phyloP scores from a whole-genome alignment of 1,140 invertebrate species.

The Drosophila santomea region DNA sequence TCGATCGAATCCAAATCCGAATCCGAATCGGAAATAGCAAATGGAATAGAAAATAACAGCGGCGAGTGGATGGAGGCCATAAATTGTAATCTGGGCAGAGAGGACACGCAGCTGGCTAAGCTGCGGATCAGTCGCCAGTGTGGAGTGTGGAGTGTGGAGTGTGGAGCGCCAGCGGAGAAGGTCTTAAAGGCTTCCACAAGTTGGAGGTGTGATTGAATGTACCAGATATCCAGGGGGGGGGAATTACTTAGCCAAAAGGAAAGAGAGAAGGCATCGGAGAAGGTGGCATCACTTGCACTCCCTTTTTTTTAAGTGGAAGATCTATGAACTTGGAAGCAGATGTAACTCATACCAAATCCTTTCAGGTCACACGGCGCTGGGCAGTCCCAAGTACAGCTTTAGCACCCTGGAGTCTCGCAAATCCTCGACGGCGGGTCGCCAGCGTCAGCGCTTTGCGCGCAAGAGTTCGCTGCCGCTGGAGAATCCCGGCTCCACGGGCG shows the following conservation, averaged over 20 bases:
- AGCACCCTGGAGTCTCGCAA: conserved; percentile 84
- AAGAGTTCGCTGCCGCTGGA: conserved; percentile 84
- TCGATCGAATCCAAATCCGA: conserved; percentile 14
- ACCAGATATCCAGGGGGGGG: neutral
- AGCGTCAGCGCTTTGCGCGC: conserved; percentile 72
- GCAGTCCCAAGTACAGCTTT: conserved; percentile 84
- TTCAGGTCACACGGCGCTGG: conserved; percentile 75
- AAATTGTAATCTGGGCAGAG: conserved; percentile 33
- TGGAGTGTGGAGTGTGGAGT: conserved; percentile 4
- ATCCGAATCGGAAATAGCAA: conserved; percentile 15
- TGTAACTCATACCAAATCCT: neutral
- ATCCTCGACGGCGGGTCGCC: conserved; percentile 63
- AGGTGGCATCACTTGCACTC: neutral
- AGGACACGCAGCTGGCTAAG: conserved; percentile 40
- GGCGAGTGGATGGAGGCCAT: conserved; percentile 12
- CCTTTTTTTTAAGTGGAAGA: neutral
- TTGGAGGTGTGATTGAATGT: conserved; percentile 15
- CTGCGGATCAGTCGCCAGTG: conserved; percentile 13
- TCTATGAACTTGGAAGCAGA: no score
- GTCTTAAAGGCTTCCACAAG: conserved; percentile 36
- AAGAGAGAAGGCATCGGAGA: neutral
- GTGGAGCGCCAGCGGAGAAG: neutral
- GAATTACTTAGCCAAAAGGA: neutral
- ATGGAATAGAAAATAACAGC: conserved; percentile 3
- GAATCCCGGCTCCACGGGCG: conserved; percentile 1